phyloP scores from a whole-genome alignment of 2,888 invertebrate species.

The Acanthopleura granulata region DNA sequence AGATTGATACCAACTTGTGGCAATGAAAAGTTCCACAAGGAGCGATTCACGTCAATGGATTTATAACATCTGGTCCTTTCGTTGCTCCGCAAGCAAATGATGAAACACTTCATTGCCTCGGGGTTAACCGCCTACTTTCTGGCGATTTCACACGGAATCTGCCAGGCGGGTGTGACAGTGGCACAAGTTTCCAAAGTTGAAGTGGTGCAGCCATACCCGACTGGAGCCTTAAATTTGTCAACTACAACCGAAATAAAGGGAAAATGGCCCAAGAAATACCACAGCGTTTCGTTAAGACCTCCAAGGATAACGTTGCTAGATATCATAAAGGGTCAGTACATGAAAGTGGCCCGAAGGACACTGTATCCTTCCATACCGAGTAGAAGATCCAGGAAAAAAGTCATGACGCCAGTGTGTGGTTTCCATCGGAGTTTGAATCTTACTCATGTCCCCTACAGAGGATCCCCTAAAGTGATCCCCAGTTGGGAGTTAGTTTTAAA shows the following conservation, averaged over 20 bases:
- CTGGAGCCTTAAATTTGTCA: neutral
- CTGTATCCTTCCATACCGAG: neutral
- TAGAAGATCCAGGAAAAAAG: neutral
- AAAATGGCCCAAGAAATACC: neutral
- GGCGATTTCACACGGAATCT: neutral
- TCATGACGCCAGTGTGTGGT: neutral
- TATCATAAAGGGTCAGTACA: neutral
- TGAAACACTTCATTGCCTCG: neutral
- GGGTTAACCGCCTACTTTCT: neutral
- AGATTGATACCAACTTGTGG: neutral
- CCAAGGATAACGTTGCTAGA: neutral
- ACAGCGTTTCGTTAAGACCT: neutral
- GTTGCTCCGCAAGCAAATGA: neutral
- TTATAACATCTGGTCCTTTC: conserved; percentile 1
- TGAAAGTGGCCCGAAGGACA: neutral
- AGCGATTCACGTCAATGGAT: conserved; percentile 3
- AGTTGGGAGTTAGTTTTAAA: conserved; percentile 50
- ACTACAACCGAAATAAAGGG: neutral
- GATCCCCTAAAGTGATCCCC: conserved; percentile 33
- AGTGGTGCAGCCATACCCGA: neutral
- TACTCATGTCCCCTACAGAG: conserved; percentile 36
- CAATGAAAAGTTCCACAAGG: neutral
- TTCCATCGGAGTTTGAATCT: conserved; percentile 32
- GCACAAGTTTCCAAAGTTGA: neutral
- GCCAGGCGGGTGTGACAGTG: neutral